A percentile compares a stretch with the other conserved stretches of the same genome.
Conservation (phyloP, 2,113 vertebrate species). For the Hemiscyllium ocellatum region DNA sequence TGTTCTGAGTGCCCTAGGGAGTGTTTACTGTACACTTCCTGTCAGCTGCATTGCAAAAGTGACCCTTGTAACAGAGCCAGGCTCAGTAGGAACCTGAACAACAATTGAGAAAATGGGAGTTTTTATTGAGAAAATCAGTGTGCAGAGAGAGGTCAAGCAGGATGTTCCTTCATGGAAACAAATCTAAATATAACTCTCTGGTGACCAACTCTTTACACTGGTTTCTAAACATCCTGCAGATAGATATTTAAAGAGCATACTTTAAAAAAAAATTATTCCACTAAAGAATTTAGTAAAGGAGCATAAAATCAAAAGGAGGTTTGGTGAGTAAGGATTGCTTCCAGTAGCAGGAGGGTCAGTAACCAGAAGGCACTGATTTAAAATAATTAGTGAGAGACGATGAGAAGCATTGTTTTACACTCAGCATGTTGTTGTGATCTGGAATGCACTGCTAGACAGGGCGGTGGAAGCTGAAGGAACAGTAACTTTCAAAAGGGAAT, state of each 20-base stretch:
- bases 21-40: neutral
- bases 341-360: neutral
- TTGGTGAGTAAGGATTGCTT: neutral
- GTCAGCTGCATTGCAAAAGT: neutral
- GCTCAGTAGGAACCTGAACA: neutral
- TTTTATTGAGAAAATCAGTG: neutral
- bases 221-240: conserved; percentile 5
- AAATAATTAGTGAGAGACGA: neutral
- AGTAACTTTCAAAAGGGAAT: neutral
- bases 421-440: neutral
- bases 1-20: neutral
- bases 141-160: neutral
- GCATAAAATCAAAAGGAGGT: neutral
- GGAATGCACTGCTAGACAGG: neutral
- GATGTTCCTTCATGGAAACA: neutral
- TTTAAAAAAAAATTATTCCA: neutral
- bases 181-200: conserved; percentile 2
- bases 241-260: neutral
- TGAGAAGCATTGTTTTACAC: neutral
- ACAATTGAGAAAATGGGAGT: neutral
- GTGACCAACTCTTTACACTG: neutral
- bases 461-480: neutral
- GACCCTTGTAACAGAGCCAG: neutral
- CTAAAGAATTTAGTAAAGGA: neutral
- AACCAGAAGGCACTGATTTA: neutral